Percentiles rank a stretch among this genome's conserved stretches.
phyloP scores from a whole-genome alignment of 2,797 vertebrate species.

The Ficedula albicollis region DNA sequence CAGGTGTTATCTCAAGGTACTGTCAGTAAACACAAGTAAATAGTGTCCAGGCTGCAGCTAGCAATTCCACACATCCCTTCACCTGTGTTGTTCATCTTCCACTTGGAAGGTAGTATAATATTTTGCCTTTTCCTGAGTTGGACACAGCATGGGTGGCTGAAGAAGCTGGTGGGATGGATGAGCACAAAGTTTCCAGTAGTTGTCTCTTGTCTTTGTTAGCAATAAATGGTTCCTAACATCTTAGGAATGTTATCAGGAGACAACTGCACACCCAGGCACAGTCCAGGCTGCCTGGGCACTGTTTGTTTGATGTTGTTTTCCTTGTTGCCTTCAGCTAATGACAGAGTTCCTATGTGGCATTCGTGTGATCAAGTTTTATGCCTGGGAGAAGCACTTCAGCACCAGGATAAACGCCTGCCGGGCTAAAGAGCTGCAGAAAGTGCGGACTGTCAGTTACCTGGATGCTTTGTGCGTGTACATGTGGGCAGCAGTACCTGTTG shows the following conservation, averaged over 20 bases:
- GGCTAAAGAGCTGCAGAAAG: slow-evolving; percentile 82
- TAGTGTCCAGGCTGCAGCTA: neutral
- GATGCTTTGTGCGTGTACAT: slow-evolving; percentile 94
- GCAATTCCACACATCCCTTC: neutral
- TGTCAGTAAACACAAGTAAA: neutral
- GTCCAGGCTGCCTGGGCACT: neutral
- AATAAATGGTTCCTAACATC: neutral
- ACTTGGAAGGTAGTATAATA: neutral
- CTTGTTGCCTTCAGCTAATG: slow-evolving; percentile 81
- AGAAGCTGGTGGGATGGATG: neutral
- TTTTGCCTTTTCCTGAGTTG: neutral
- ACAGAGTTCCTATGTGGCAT: slow-evolving; percentile 91
- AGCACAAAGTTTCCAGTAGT: neutral
- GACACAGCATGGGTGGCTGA: neutral
- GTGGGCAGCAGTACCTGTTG: slow-evolving; percentile 93
- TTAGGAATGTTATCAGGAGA: neutral
- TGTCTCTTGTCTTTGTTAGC: neutral
- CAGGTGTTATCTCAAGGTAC: neutral
- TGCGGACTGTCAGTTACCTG: slow-evolving; percentile 86
- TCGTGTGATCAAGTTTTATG: slow-evolving; percentile 93
- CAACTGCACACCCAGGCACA: neutral
- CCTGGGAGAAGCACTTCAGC: slow-evolving; percentile 89
- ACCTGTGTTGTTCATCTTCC: neutral
- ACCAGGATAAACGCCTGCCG: slow-evolving; percentile 79
- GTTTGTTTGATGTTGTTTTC: neutral